Evolutionary conservation across 2,888 invertebrate genomes (phyloP).

Genomic region (Catocala sponsa): DNA sequence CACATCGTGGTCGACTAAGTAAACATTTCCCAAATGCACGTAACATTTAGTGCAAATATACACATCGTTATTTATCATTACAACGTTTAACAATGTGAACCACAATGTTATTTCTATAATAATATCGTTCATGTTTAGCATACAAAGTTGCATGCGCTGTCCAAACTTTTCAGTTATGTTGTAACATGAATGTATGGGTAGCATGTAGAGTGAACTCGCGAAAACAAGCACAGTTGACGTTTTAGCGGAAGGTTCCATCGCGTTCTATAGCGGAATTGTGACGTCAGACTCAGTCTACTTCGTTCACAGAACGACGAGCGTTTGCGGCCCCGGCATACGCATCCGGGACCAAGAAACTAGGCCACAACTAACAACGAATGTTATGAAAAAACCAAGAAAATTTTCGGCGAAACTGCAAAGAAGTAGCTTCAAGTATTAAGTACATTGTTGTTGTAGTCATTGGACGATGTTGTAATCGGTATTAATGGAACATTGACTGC

Average conservation of each 20-base stretch:
- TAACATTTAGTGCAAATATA: too few relatives aligned
- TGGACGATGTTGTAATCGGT: too few relatives aligned
- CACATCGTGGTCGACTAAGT: too few relatives aligned
- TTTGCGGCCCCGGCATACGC: constrained; percentile 56
- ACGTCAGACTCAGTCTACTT: constrained; percentile 60
- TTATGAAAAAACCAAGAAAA: constrained; percentile 27
- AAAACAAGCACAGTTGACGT: constrained; percentile 56
- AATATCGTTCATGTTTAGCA: constrained; percentile 20
- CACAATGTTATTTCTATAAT: constrained; percentile 3
- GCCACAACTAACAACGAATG: constrained; percentile 49
- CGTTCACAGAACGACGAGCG: constrained; percentile 51
- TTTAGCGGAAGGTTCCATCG: constrained; percentile 58
- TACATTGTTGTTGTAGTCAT: too few relatives aligned
- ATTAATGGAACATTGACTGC: too few relatives aligned
- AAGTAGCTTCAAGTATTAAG: background rate
- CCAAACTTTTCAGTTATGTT: constrained; percentile 35
- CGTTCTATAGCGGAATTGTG: constrained; percentile 59
- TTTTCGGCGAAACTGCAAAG: constrained; percentile 3
- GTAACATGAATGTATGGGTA: constrained; percentile 39
- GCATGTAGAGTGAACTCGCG: constrained; percentile 46
- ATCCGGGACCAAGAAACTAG: constrained; percentile 64
- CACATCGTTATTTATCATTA: background rate
- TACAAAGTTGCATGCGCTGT: constrained; percentile 23
- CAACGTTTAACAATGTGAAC: background rate
- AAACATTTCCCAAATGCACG: too few relatives aligned